A percentile compares a stretch with the other conserved stretches of the same genome.
Evolutionary conservation across 2,113 vertebrate genomes (phyloP).

Genomic region (Litocranius walleri): DNA sequence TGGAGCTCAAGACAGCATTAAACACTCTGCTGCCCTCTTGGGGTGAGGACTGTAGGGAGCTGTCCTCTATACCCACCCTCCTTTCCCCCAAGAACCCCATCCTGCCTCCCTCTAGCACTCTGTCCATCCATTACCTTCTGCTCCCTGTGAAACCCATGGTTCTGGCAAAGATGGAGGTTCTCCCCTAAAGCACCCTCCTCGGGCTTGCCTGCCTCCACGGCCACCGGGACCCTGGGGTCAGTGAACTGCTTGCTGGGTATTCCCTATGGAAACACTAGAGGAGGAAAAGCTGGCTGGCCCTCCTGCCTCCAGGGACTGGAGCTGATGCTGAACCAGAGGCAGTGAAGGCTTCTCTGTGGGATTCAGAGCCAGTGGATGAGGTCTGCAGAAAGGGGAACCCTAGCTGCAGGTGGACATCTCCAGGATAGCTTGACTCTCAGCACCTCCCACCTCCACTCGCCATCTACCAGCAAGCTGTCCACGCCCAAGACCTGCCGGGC

Average conservation of each 20-base stretch:
- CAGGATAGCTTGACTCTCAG: neutral
- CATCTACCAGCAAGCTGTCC: neutral
- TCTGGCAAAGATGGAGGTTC: neutral
- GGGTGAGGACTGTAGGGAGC: neutral
- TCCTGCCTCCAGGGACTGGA: neutral
- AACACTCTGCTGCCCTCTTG: neutral
- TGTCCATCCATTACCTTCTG: neutral
- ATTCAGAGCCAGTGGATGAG: neutral
- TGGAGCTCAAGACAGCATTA: neutral
- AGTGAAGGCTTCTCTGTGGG: neutral
- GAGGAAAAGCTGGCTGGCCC: rapidly evolving
- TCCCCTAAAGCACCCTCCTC: neutral
- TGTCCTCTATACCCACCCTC: neutral
- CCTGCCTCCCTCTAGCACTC: rapidly evolving
- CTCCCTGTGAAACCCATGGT: rapidly evolving
- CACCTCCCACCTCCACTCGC: neutral
- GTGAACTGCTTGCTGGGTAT: neutral
- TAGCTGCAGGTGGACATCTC: neutral
- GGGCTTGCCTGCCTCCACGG: neutral
- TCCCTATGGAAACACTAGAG: neutral
- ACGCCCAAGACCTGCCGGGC: neutral
- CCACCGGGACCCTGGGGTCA: rapidly evolving
- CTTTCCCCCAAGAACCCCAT: neutral
- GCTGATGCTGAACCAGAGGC: neutral
- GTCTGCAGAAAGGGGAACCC: neutral